Evolutionary conservation across 2,797 vertebrate genomes (phyloP).

Genomic region (Ficedula albicollis): DNA sequence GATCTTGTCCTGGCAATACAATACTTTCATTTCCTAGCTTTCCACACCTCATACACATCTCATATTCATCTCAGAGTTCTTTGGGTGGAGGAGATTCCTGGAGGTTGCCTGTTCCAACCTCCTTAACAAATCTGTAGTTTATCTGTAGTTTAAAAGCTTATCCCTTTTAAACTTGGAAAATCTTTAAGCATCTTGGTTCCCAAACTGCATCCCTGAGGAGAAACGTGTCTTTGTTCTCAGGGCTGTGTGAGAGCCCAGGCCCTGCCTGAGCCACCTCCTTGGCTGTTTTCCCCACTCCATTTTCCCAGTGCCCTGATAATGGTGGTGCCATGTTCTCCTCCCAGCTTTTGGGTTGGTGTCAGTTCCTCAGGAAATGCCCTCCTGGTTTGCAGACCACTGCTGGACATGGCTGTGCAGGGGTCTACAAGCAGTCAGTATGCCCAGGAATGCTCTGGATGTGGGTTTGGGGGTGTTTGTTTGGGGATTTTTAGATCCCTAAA

Average conservation of each 20-base stretch:
- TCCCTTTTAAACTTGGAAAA: not conserved
- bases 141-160: too few species aligned
- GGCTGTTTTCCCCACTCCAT: not conserved
- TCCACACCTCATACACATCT: rapidly evolving
- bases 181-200: not conserved
- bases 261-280: not conserved
- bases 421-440: rapidly evolving
- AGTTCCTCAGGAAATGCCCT: not conserved
- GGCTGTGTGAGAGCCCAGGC: not conserved
- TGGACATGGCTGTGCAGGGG: not conserved
- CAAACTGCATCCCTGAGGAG: not conserved
- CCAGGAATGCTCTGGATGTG: not conserved
- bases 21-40: not conserved
- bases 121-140: too few species aligned
- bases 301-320: not conserved
- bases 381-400: not conserved
- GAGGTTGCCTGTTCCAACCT: not conserved
- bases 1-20: not conserved
- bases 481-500: not conserved
- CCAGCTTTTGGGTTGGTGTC: not conserved
- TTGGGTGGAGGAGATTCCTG: not conserved
- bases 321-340: not conserved
- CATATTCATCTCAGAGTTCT: rapidly evolving
- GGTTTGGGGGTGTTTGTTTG: not conserved
- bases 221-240: rapidly evolving